Evolutionary conservation across 2,797 vertebrate genomes (phyloP).

Genomic region (Neopelma chrysocephalum): DNA sequence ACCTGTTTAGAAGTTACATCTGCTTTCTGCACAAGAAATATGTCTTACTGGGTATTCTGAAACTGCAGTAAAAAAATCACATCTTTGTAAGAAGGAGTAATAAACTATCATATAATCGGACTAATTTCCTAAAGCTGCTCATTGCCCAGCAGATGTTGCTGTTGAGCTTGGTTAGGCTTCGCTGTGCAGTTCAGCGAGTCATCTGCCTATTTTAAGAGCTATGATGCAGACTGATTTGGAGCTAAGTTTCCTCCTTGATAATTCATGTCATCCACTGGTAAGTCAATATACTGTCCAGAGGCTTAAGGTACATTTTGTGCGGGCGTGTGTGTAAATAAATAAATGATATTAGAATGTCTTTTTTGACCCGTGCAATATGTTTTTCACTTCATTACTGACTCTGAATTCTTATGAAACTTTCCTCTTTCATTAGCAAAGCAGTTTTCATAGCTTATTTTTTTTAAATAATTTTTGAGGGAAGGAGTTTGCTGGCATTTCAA

Average conservation of each 20-base stretch:
- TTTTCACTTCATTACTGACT: background rate
- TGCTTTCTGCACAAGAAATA: background rate
- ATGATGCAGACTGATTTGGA: background rate
- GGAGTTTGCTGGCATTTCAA: background rate
- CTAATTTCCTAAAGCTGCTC: background rate
- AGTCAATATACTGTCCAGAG: background rate
- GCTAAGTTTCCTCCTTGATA: slow-evolving; percentile 13
- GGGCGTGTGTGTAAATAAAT: background rate
- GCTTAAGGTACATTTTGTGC: background rate
- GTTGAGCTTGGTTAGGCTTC: slow-evolving; percentile 47
- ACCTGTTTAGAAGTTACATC: background rate
- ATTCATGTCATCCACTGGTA: background rate
- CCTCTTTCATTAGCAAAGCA: background rate
- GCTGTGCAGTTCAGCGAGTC: background rate
- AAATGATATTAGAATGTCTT: background rate
- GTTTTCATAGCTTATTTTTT: background rate
- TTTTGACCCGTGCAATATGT: background rate
- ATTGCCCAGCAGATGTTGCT: slow-evolving; percentile 65
- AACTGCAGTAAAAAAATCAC: background rate
- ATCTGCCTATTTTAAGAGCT: slow-evolving; percentile 5
- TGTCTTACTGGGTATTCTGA: background rate
- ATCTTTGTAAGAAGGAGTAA: background rate
- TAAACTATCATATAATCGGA: background rate
- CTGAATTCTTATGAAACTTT: background rate
- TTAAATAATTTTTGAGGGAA: background rate